phyloP scores from a whole-genome alignment of 2,113 vertebrate genomes.

The Phoxinus phoxinus region DNA sequence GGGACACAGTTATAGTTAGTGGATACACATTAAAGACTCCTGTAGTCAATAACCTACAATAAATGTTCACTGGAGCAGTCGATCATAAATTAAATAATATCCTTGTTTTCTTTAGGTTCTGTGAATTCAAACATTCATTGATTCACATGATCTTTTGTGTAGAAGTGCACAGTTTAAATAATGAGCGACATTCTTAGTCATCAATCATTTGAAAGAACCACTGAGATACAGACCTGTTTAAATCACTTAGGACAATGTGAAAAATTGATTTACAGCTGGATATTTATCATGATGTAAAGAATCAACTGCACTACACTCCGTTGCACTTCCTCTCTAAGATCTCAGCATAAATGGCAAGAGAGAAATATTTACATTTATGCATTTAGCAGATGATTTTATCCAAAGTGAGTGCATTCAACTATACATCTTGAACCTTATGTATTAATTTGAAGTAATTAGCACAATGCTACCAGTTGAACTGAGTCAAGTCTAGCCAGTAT shows the following conservation, averaged over 20 bases:
- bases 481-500: no score
- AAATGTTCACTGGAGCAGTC: neutral
- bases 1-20: no score
- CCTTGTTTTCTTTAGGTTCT: neutral
- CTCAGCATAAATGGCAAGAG: neutral
- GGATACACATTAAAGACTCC: neutral
- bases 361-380: neutral
- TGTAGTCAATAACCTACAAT: neutral
- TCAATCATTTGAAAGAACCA: neutral
- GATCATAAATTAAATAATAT: neutral
- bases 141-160: neutral
- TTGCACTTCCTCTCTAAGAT: neutral
- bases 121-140: neutral
- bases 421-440: neutral
- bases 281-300: no score
- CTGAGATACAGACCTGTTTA: neutral
- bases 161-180: neutral
- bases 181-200: neutral
- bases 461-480: no score
- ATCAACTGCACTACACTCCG: neutral
- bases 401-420: neutral
- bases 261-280: neutral
- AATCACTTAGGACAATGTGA: neutral
- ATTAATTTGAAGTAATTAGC: neutral
- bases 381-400: neutral